These are phyloP conservation scores for Clarias magur DNA, from an alignment of 2,113 vertebrate species.

Conservation along the genomic window DNA sequence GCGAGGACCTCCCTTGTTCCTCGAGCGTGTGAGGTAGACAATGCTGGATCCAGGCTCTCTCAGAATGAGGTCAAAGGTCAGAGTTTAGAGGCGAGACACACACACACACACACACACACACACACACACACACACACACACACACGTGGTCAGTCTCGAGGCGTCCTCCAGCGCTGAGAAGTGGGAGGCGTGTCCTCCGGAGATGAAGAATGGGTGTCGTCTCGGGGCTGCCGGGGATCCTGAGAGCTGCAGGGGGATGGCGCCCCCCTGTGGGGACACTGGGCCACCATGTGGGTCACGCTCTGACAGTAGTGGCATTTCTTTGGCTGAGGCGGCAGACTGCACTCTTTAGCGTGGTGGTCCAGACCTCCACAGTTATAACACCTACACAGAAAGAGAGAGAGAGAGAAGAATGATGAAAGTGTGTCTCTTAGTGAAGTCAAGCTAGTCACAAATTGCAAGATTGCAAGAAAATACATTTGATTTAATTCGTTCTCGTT, in stretches of 20 bases:
- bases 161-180: constrained; percentile 91
- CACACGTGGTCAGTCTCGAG: constrained; percentile 67
- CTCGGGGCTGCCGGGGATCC: constrained; percentile 82
- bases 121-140: too few relatives aligned
- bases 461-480: not conserved
- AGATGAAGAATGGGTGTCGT: constrained; percentile 74
- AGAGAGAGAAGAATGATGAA: not conserved
- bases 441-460: not conserved
- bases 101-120: too few relatives aligned
- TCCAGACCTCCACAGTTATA: constrained; percentile 98
- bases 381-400: constrained; percentile 75
- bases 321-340: constrained; percentile 97
- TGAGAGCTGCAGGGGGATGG: constrained; percentile 81
- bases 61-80: constrained; percentile 61
- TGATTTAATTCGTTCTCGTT: not conserved
- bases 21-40: constrained; percentile 77
- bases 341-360: constrained; percentile 98
- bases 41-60: constrained; percentile 61
- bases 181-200: constrained; percentile 83
- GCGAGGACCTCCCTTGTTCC: constrained; percentile 65
- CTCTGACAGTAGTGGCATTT: constrained; percentile 99
- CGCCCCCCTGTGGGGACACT: constrained; percentile 84
- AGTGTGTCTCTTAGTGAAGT: not conserved
- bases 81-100: constrained; percentile 48
- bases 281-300: constrained; percentile 94